Conservation (phyloP, 2,113 vertebrate genomes). For the Ameiurus melas region DNA sequence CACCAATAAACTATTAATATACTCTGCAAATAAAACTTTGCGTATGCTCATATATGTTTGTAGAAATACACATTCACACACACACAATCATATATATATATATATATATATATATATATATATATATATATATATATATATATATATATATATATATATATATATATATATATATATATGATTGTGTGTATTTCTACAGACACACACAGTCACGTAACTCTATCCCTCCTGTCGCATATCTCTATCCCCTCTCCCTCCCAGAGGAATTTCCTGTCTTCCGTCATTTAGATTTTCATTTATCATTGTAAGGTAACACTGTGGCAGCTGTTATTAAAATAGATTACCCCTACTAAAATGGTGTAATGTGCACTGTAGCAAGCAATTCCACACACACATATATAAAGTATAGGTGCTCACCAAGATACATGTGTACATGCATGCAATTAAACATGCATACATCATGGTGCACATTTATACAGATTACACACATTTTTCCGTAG, state of each 20-base stretch:
- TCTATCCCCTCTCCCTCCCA: slow-evolving; percentile 67
- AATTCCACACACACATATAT: slow-evolving; percentile 37
- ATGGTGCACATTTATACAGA: background rate
- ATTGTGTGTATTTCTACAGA: no score
- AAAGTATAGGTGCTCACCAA: background rate
- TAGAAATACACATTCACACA: background rate
- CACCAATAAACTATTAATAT: background rate
- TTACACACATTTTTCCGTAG: slow-evolving; percentile 1
- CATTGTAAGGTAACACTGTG: slow-evolving; percentile 76
- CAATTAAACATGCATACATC: background rate
- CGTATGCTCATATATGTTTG: background rate
- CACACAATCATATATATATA: background rate
- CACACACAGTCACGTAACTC: slow-evolving; percentile 51
- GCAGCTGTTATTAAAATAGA: slow-evolving; percentile 81
- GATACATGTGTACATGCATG: slow-evolving; percentile 26
- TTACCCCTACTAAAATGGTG: slow-evolving; percentile 75
- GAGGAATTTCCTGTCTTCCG: slow-evolving; percentile 75
- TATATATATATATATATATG: slow-evolving; percentile 8
- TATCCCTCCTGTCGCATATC: slow-evolving; percentile 61
- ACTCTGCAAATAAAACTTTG: background rate
- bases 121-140: slow-evolving; percentile 33
- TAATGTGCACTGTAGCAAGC: slow-evolving; percentile 68
- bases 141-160: slow-evolving; percentile 15
- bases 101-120: slow-evolving; percentile 9
- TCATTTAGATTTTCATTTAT: slow-evolving; percentile 80